Evolutionary conservation across 2,113 vertebrate genomes (phyloP).

Genomic region (Ailurus styani): DNA sequence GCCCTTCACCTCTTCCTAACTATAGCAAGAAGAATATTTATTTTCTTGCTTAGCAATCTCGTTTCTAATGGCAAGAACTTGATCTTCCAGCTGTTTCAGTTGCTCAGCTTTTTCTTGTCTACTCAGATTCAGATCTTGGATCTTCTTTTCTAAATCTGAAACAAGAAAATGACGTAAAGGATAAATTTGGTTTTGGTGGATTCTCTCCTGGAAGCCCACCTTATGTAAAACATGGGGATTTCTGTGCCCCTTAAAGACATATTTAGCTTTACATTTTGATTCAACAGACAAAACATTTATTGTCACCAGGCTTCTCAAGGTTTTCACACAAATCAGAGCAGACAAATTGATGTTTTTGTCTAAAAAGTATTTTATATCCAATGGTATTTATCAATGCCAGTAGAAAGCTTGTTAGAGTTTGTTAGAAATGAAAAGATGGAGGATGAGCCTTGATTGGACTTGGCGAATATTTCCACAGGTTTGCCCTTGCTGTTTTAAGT

Average conservation of each 20-base stretch:
- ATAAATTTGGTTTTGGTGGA: not conserved
- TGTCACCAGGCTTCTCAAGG: not conserved
- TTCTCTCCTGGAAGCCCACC: not conserved
- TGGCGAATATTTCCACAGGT: not conserved
- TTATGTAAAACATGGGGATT: not conserved
- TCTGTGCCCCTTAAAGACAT: not conserved
- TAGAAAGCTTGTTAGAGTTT: not conserved
- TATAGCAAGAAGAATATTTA: conserved; percentile 80
- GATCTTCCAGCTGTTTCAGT: conserved; percentile 79
- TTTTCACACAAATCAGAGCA: conserved; percentile 4
- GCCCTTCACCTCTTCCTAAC: conserved; percentile 51
- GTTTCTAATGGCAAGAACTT: conserved; percentile 80
- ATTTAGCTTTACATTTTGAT: not conserved
- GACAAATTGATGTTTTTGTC: not conserved
- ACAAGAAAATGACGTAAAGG: conserved; percentile 56
- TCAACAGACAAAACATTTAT: not conserved
- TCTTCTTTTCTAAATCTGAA: conserved; percentile 88
- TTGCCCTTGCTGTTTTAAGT: conserved; percentile 21
- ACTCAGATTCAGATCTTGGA: conserved; percentile 78
- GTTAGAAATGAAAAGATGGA: not conserved
- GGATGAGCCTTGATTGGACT: not conserved
- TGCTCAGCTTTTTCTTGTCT: conserved; percentile 83
- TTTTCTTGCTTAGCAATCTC: conserved; percentile 80
- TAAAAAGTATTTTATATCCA: not conserved
- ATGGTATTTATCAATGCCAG: not conserved